These are phyloP conservation scores for Gila orcuttii DNA, from an alignment of 2,113 vertebrate genomes.

Conservation along the genomic window DNA sequence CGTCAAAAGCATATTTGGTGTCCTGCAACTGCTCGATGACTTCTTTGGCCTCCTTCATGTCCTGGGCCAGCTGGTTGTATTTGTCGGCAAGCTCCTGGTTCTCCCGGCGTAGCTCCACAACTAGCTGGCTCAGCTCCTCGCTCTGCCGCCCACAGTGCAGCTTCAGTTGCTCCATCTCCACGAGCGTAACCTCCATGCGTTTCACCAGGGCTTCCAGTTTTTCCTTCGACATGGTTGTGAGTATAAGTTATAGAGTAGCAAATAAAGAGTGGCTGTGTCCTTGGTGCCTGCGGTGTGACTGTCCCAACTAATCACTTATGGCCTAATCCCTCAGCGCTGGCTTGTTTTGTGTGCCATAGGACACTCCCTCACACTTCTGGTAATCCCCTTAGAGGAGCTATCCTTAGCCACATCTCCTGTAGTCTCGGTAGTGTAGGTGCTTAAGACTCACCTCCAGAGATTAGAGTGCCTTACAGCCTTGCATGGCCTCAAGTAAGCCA, in stretches of 20 bases:
- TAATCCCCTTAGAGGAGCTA: constrained; percentile 76
- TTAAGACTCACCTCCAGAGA: constrained; percentile 23
- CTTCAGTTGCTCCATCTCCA: constrained; percentile 88
- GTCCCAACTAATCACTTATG: constrained; percentile 45
- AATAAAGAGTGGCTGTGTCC: not conserved
- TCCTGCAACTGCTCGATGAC: constrained; percentile 81
- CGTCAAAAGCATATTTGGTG: constrained; percentile 83
- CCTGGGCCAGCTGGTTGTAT: constrained; percentile 77
- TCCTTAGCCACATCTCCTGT: constrained; percentile 62
- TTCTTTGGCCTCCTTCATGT: constrained; percentile 84
- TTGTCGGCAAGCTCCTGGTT: constrained; percentile 84
- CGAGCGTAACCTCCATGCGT: constrained; percentile 87
- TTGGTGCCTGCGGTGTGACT: not conserved
- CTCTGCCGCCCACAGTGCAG: constrained; percentile 84
- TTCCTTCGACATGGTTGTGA: constrained; percentile 80
- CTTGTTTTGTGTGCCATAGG: constrained; percentile 51
- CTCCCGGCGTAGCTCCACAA: constrained; percentile 80
- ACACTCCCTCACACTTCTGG: constrained; percentile 35
- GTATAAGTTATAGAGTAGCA: not conserved
- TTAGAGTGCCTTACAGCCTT: constrained; percentile 8
- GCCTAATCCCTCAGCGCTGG: constrained; percentile 61
- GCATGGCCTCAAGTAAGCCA: constrained; percentile 1
- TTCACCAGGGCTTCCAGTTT: constrained; percentile 86
- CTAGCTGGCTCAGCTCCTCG: constrained; percentile 82
- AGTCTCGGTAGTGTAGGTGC: constrained; percentile 17